Evolutionary conservation across 2,797 vertebrate species (phyloP).

Genomic region (Poeciliopsis turneri): DNA sequence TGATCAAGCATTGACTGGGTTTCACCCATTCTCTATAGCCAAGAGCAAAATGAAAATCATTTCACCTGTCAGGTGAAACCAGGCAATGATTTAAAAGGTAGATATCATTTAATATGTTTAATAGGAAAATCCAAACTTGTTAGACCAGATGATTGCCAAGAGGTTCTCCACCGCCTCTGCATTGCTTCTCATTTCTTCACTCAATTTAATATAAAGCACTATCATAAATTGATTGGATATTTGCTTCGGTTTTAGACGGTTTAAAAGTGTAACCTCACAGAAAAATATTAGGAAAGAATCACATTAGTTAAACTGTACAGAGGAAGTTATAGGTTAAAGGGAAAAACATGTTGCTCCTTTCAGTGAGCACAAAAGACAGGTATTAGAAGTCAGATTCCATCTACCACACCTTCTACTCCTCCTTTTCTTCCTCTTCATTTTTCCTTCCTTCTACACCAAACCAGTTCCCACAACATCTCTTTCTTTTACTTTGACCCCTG

Average conservation of each 20-base stretch:
- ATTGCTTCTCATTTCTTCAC: not conserved
- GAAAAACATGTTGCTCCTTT: constrained; percentile 13
- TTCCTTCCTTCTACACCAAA: not conserved
- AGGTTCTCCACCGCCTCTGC: not conserved
- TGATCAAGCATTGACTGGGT: not conserved
- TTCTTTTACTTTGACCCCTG: not conserved
- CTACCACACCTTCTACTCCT: not conserved
- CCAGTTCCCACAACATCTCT: constrained; percentile 1
- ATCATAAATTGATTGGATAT: not conserved
- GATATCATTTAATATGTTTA: not conserved
- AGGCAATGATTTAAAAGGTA: not conserved
- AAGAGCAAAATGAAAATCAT: not conserved
- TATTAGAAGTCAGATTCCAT: constrained; percentile 17
- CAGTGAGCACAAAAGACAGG: constrained; percentile 12
- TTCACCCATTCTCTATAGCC: not conserved
- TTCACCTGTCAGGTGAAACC: not conserved
- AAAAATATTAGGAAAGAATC: not conserved
- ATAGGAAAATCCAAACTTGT: not conserved
- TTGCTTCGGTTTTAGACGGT: not conserved
- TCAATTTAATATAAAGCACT: not conserved
- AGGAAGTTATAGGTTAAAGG: not conserved
- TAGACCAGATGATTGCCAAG: not conserved
- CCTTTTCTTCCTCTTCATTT: not conserved
- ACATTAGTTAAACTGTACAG: not conserved
- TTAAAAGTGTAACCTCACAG: not conserved